These are phyloP conservation scores for Phanerotoma sp. DNA, from an alignment of 2,888 invertebrate genomes.

Conservation along the genomic window DNA sequence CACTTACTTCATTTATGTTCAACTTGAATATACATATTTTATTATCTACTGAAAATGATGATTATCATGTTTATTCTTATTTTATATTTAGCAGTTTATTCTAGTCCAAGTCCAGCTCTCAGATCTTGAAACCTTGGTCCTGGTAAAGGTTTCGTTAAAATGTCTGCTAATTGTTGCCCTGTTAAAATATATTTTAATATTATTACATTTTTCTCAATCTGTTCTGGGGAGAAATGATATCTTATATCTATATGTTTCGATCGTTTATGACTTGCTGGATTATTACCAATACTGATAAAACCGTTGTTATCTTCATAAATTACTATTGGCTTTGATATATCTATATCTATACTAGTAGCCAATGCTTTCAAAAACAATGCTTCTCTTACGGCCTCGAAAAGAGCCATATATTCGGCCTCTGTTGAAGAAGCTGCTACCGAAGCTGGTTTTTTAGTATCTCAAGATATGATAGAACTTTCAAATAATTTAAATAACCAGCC, in stretches of 20 bases:
- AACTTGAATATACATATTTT: too few relatives aligned
- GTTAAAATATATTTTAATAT: constrained; percentile 10
- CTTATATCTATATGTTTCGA: too few relatives aligned
- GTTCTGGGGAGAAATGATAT: constrained; percentile 5
- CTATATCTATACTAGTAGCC: neutral
- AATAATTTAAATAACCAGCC: constrained; percentile 5
- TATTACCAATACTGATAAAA: neutral
- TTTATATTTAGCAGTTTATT: too few relatives aligned
- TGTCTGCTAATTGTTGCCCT: constrained; percentile 15
- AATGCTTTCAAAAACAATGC: constrained; percentile 6
- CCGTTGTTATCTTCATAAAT: constrained; percentile 14
- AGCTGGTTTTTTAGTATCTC: constrained; percentile 6
- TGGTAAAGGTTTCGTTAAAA: constrained; percentile 17
- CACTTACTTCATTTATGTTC: too few relatives aligned
- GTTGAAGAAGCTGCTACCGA: constrained; percentile 13
- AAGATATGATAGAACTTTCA: constrained; percentile 3
- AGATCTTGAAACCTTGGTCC: constrained; percentile 1
- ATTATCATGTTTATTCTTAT: too few relatives aligned
- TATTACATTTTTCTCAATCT: constrained; percentile 5
- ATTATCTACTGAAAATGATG: too few relatives aligned
- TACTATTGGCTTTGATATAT: neutral
- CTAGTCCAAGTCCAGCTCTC: too few relatives aligned
- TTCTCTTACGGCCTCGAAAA: constrained; percentile 1
- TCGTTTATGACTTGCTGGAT: constrained; percentile 9
- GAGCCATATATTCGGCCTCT: constrained; percentile 15